Percentiles rank a stretch among this genome's conserved stretches.
phyloP scores from a whole-genome alignment of 2,888 invertebrate species.

The Thumatha senex region DNA sequence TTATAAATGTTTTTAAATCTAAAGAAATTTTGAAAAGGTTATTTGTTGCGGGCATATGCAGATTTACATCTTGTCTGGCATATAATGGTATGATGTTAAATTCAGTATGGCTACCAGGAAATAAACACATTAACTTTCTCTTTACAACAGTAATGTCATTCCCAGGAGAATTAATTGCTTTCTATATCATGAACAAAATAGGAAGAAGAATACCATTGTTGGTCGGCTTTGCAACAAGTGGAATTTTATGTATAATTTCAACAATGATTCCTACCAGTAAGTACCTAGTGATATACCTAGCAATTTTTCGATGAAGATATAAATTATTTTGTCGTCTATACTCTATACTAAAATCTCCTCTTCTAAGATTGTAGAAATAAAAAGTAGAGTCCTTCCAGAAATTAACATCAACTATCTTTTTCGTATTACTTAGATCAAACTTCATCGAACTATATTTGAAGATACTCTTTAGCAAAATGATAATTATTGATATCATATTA shows the following conservation, averaged over 20 bases:
- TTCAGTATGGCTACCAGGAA: conserved; percentile 65
- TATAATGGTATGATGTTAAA: conserved; percentile 69
- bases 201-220: conserved; percentile 63
- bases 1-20: conserved; percentile 51
- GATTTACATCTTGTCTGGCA: conserved; percentile 63
- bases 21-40: conserved; percentile 57
- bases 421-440: no score
- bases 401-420: no score
- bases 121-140: conserved; percentile 66
- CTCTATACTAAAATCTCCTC: not conserved
- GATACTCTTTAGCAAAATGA: no score
- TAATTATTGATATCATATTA: no score
- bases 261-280: conserved; percentile 58
- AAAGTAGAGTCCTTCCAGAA: no score
- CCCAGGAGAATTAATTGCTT: conserved; percentile 62
- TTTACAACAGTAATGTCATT: conserved; percentile 66
- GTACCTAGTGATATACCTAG: conserved; percentile 16
- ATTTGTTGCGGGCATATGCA: conserved; percentile 45
- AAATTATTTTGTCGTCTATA: not conserved
- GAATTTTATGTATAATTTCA: conserved; percentile 51
- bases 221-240: conserved; percentile 54
- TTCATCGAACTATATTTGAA: no score
- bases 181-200: conserved; percentile 64
- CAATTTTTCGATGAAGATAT: no score
- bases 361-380: no score